Base-by-base conservation (phyloP, 1,140 invertebrate genomes). In the Cylas formicarius region DNA sequence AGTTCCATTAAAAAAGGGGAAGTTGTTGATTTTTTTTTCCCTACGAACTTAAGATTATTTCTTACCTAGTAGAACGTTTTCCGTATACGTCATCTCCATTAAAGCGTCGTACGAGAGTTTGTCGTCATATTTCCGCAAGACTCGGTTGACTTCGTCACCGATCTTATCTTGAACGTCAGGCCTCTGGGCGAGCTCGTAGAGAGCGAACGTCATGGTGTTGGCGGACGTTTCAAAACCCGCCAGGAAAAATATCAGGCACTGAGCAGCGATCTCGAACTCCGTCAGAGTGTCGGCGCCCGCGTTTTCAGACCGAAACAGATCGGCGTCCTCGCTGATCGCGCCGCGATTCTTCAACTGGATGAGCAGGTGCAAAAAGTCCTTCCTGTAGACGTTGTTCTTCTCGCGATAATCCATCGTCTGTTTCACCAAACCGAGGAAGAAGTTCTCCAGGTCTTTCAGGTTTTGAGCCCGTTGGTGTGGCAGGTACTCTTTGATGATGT, bases 291-390 rank as follows among this genome's bases (percentile, higher is more conserved):
- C 39, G 19, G 23, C 39, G 9, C 48, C 17, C 13, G 24, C 28
- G 8, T 41, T 29, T 17, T 44, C 37, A n/a, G 53, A 22, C 24
- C 31, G 37, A 5, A 35, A 43, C 31, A 22, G 23, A 32, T 55
- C 53, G 28, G 51, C 55, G 21, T 59, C 57, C 17, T 67, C 53
- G 20, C 38, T 55, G 9, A 62, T 63, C 0, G 62, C 13, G 14
- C 57, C 59, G 31, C 72, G 66, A n/a, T 74, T 71, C 34, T 67
- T 64, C 4, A 77, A 42, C 29, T 72, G 64, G 28, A 75, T 68
- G 5, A 78, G 49, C 23, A 75, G 50, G 35, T 77, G 71, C 43
- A 77, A 44, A 43, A 76, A 70, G 55, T 78, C 76, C 37, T 72
- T 71, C 29, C 74, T 63, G 0, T 20, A 20, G 29, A 35, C 53